A percentile compares a stretch with the other conserved stretches of the same genome.
Conservation (phyloP, 1,140 invertebrate species). For the Procambarus clarkii region DNA sequence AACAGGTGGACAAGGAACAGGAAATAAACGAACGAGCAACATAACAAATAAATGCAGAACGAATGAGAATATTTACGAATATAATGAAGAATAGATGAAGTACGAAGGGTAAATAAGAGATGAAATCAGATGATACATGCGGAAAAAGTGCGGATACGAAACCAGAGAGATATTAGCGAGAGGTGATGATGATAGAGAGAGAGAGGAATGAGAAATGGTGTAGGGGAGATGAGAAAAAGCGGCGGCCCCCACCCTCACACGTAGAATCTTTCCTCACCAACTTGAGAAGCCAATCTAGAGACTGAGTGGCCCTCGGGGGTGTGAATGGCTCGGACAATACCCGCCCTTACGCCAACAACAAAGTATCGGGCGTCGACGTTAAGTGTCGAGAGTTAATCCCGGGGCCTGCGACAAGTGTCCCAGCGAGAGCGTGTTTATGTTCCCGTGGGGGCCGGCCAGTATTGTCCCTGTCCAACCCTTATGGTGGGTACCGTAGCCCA, state of each 20-base stretch:
- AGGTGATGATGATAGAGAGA: neutral
- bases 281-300: slow-evolving; percentile 24
- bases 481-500: slow-evolving; percentile 14
- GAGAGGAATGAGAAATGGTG: neutral
- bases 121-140: no score
- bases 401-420: slow-evolving; percentile 53
- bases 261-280: slow-evolving; percentile 8
- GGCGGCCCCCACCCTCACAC: neutral
- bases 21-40: no score
- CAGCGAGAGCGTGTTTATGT: slow-evolving; percentile 51
- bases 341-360: slow-evolving; percentile 51
- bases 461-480: slow-evolving; percentile 52
- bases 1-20: no score
- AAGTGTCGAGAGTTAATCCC: slow-evolving; percentile 63
- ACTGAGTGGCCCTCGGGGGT: neutral
- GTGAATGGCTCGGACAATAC: slow-evolving; percentile 23
- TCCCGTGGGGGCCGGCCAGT: slow-evolving; percentile 39
- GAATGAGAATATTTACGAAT: no score
- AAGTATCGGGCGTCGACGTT: slow-evolving; percentile 60
- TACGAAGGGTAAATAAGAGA: no score
- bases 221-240: neutral
- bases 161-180: no score
- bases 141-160: no score
- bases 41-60: no score
- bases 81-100: no score